Evolutionary conservation across 2,888 invertebrate genomes (phyloP).

Genomic region (Arge pagana): DNA sequence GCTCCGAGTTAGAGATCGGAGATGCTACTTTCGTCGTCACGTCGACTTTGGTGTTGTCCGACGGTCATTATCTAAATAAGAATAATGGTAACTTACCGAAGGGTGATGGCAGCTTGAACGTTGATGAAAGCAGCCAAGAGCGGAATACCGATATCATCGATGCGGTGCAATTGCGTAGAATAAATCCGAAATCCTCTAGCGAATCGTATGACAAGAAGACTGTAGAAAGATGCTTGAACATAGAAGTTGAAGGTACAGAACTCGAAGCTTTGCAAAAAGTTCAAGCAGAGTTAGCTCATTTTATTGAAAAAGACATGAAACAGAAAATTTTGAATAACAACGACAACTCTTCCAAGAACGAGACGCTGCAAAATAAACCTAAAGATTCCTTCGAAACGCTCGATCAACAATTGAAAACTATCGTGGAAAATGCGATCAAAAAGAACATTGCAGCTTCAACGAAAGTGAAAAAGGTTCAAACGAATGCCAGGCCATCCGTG

Average conservation of each 20-base stretch:
- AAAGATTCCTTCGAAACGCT: slow-evolving; percentile 39
- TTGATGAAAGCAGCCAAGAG: slow-evolving; percentile 37
- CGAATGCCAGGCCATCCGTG: neutral
- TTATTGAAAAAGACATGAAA: slow-evolving; percentile 48
- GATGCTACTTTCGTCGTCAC: slow-evolving; percentile 49
- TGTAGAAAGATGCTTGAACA: slow-evolving; percentile 49
- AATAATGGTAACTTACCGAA: slow-evolving; percentile 20
- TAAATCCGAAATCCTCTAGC: slow-evolving; percentile 34
- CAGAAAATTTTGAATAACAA: slow-evolving; percentile 28
- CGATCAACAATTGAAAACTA: slow-evolving; percentile 46
- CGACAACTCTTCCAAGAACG: neutral
- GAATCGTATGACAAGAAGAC: slow-evolving; percentile 33
- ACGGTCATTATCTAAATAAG: slow-evolving; percentile 34
- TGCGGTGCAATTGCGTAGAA: slow-evolving; percentile 48
- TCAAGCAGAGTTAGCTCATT: slow-evolving; percentile 45
- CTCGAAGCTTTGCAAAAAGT: slow-evolving; percentile 44
- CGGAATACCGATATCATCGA: slow-evolving; percentile 52
- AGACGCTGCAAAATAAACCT: slow-evolving; percentile 12
- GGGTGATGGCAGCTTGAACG: slow-evolving; percentile 27
- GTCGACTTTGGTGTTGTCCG: slow-evolving; percentile 43
- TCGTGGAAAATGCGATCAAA: slow-evolving; percentile 49
- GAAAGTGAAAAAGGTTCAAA: neutral
- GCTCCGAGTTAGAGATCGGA: slow-evolving; percentile 46
- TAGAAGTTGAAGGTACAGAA: slow-evolving; percentile 51
- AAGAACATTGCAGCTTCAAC: slow-evolving; percentile 45